Conservation (phyloP, 2,113 vertebrate species). For the Phaethon lepturus region DNA sequence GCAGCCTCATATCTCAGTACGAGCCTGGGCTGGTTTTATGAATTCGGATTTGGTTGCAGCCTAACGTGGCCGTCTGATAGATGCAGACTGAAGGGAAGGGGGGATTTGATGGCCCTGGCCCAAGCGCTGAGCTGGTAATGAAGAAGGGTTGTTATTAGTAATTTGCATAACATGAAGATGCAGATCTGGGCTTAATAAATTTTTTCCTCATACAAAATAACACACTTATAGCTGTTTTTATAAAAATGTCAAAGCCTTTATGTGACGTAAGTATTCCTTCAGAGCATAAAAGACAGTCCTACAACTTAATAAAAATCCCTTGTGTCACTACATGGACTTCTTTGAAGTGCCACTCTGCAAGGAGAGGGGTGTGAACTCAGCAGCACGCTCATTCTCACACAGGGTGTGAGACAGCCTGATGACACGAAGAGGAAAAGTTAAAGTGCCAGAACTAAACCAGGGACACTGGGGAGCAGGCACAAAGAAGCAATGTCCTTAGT, state of each 20-base stretch:
- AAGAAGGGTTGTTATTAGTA: constrained; percentile 15
- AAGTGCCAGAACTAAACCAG: background rate
- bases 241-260: constrained; percentile 41
- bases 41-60: constrained; percentile 7
- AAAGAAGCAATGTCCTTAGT: background rate
- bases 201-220: background rate
- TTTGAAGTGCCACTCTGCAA: background rate
- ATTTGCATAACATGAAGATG: constrained; percentile 24
- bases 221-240: constrained; percentile 1
- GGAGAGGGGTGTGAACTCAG: background rate
- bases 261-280: constrained; percentile 8
- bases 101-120: constrained; percentile 3
- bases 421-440: background rate
- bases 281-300: background rate
- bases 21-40: background rate
- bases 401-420: background rate
- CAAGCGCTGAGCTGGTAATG: background rate
- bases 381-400: fast-evolving
- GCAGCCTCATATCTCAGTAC: background rate
- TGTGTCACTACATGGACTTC: background rate
- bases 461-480: background rate
- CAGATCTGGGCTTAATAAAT: constrained; percentile 14
- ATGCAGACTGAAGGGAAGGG: background rate
- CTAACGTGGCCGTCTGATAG: background rate
- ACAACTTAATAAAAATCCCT: background rate